Evolutionary conservation across 2,113 vertebrate genomes (phyloP).

Genomic region (Pluvialis apricaria): DNA sequence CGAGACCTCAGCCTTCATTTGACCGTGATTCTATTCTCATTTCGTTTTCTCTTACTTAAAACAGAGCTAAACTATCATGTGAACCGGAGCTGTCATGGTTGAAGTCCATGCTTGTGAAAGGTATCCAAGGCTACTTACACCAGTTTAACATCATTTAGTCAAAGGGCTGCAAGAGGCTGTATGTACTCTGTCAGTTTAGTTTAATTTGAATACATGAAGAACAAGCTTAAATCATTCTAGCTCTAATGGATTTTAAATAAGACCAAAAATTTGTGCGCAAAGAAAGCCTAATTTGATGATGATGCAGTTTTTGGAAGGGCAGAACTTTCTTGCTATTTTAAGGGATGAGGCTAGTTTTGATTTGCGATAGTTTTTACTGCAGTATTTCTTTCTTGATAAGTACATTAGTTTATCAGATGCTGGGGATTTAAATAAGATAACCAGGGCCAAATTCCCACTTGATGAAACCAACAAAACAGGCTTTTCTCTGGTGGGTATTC

Average conservation of each 20-base stretch:
- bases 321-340: neutral
- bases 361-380: neutral
- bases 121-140: neutral
- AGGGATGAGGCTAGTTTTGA: neutral
- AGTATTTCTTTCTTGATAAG: neutral
- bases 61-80: neutral
- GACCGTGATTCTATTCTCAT: neutral
- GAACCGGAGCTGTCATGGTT: neutral
- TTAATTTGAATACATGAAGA: neutral
- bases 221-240: neutral
- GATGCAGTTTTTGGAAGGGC: neutral
- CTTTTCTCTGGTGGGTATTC: neutral
- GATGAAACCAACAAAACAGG: neutral
- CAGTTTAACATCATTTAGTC: neutral
- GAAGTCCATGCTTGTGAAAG: neutral
- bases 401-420: neutral
- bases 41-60: slow-evolving; percentile 14
- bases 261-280: neutral
- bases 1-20: neutral
- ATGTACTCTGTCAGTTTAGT: neutral
- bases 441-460: neutral
- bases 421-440: neutral
- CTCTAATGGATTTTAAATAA: slow-evolving; percentile 6
- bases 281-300: neutral
- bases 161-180: neutral